Base-by-base conservation (phyloP, 2,888 invertebrate genomes). In the Liodrosophila aerea region DNA sequence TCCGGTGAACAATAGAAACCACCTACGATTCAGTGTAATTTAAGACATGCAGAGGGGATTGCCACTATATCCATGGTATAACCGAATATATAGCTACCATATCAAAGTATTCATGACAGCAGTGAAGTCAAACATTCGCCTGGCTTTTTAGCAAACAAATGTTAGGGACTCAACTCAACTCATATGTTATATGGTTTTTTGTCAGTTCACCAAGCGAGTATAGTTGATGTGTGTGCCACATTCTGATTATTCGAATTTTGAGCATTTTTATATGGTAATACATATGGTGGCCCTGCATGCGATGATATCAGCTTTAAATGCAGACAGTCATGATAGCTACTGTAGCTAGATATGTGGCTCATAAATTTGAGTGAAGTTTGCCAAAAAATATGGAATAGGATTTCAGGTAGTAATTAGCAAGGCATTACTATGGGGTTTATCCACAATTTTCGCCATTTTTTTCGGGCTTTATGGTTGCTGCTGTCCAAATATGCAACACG, bases 81-180 rank as follows among this genome's bases (percentile, higher is more conserved):
- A 16, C n/a, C 2, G 22, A 22, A 22, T 18, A 11, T 12, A 40
- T 34, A 40, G 13, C 9, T 40, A 18, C 40, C 53, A 39, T 8
- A 34, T 13, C 36, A 27, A 37, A n/a, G n/a, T 36, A 46, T 33
- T 63, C 30, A 27, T 46, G n/a, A n/a, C n/a, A n/a, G n/a, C n/a
- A n/a, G n/a, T 50, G 11, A 13, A 43, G 45, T 15, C 36, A 68
- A 44, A 71, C 43, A 68, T 66, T 77, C 61, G 57, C 45, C 54
- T 40, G 62, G 68, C 69, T 74, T 72, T 78, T 72, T 74, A 78
- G 84, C 77, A 56, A 62, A 64, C 51, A 49, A 22, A 22, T 22
- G 22, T 22, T 22, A 5, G 2, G 5, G 39, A 57, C 58, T 37
- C 40, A 58, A 45, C 50, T 49, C 18, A 46, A 51, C 58, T 63